Conservation (phyloP, 2,113 vertebrate genomes). For the Suricata suricatta region DNA sequence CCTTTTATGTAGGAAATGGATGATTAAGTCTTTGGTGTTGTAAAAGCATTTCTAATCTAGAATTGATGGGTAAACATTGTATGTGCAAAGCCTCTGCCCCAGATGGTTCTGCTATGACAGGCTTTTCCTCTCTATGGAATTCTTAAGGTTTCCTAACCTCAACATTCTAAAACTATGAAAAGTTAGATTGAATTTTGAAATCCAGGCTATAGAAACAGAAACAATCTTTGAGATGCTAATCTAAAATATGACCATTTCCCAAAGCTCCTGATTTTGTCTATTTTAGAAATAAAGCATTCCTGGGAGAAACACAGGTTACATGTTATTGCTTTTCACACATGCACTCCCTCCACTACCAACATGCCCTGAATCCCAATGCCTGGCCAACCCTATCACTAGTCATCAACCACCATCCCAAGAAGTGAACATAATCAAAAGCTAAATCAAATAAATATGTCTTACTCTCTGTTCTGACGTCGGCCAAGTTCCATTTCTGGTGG, state of each 20-base stretch:
- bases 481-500: constrained; percentile 80
- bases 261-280: constrained; percentile 40
- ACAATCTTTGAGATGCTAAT: constrained; percentile 40
- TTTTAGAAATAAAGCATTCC: constrained; percentile 17
- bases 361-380: constrained; percentile 51
- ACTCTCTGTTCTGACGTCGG: constrained; percentile 72
- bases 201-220: constrained; percentile 55
- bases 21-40: too few species aligned
- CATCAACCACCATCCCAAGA: constrained; percentile 73
- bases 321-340: constrained; percentile 33
- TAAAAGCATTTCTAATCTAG: background rate
- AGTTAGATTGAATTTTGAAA: constrained; percentile 55
- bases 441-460: constrained; percentile 83
- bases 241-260: constrained; percentile 37
- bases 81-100: background rate
- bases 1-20: too few species aligned
- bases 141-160: background rate
- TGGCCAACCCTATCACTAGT: constrained; percentile 61
- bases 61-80: constrained; percentile 2
- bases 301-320: constrained; percentile 23
- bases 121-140: background rate
- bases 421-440: constrained; percentile 81
- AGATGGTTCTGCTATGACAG: background rate
- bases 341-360: background rate
- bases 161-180: constrained; percentile 49